Evolutionary conservation across 2,888 invertebrate genomes (phyloP).

Genomic region (Tetranychus truncatus): DNA sequence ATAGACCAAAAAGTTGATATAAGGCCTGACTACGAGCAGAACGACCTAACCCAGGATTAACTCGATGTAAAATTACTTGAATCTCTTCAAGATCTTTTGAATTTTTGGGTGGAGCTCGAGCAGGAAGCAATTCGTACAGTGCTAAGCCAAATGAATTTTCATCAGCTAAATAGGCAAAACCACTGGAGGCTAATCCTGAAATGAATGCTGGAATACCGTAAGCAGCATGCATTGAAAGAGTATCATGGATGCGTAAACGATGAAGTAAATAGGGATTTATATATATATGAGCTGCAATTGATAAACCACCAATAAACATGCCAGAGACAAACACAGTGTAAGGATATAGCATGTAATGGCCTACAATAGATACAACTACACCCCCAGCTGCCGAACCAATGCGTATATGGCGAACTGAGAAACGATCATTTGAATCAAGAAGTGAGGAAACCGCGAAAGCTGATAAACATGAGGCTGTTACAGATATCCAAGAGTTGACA

Average conservation of each 20-base stretch:
- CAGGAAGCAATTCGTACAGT: conserved; percentile 8
- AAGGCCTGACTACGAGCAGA: not conserved
- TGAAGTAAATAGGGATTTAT: not conserved
- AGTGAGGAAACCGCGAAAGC: conserved; percentile 3
- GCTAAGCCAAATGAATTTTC: not conserved
- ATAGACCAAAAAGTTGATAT: not conserved
- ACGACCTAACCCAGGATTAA: not conserved
- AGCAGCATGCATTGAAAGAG: not conserved
- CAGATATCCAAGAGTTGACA: not conserved
- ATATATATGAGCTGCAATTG: not conserved
- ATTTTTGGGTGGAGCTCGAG: conserved; percentile 10
- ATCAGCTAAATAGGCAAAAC: not conserved
- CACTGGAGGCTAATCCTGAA: not conserved
- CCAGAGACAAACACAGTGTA: not conserved
- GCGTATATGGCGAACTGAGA: not conserved
- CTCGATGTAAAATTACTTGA: not conserved
- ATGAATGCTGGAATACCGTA: not conserved
- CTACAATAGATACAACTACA: not conserved
- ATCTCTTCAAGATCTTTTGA: conserved; percentile 9
- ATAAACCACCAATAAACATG: not conserved
- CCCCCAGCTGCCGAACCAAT: not conserved
- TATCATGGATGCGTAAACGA: not conserved
- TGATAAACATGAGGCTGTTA: not conserved
- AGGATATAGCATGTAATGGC: conserved; percentile 7
- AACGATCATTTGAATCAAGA: not conserved